These are phyloP conservation scores for Pao palembangensis DNA, from an alignment of 2,113 vertebrate species.

Conservation along the genomic window DNA sequence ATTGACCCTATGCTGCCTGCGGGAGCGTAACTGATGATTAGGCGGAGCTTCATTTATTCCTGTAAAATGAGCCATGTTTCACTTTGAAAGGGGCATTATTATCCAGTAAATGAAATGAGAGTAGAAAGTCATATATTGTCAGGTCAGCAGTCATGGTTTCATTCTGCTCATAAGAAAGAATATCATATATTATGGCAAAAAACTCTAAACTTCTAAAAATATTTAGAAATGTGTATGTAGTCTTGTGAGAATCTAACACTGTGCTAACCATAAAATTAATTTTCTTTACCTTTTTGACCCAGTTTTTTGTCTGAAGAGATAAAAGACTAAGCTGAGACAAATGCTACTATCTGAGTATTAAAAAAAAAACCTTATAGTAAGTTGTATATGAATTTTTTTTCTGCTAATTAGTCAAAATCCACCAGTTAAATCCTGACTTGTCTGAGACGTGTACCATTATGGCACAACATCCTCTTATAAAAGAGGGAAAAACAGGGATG, in stretches of 20 bases:
- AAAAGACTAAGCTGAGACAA: slow-evolving; percentile 25
- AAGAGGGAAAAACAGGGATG: slow-evolving; percentile 39
- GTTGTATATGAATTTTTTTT: slow-evolving; percentile 22
- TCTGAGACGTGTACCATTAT: slow-evolving; percentile 57
- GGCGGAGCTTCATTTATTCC: slow-evolving; percentile 87
- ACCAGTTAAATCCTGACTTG: slow-evolving; percentile 58
- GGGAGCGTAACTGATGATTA: slow-evolving; percentile 89
- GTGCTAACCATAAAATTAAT: slow-evolving; percentile 30
- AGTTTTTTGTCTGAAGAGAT: slow-evolving; percentile 21
- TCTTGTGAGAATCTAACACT: slow-evolving; percentile 21
- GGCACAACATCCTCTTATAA: slow-evolving; percentile 59
- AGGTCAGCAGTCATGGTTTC: slow-evolving; percentile 64
- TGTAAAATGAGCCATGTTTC: slow-evolving; percentile 87
- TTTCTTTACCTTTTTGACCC: slow-evolving; percentile 26
- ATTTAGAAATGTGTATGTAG: slow-evolving; percentile 30
- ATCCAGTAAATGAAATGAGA: slow-evolving; percentile 72
- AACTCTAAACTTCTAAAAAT: slow-evolving; percentile 27
- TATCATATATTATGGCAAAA: too few species aligned
- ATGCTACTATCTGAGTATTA: not conserved
- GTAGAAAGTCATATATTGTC: slow-evolving; percentile 75
- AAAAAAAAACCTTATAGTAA: slow-evolving; percentile 24
- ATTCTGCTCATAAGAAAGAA: slow-evolving; percentile 35
- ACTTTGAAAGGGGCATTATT: slow-evolving; percentile 82
- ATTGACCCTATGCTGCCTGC: slow-evolving; percentile 86
- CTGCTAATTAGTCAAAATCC: slow-evolving; percentile 68